phyloP scores from a whole-genome alignment of 2,113 vertebrate genomes.

The Semicossyphus pulcher region DNA sequence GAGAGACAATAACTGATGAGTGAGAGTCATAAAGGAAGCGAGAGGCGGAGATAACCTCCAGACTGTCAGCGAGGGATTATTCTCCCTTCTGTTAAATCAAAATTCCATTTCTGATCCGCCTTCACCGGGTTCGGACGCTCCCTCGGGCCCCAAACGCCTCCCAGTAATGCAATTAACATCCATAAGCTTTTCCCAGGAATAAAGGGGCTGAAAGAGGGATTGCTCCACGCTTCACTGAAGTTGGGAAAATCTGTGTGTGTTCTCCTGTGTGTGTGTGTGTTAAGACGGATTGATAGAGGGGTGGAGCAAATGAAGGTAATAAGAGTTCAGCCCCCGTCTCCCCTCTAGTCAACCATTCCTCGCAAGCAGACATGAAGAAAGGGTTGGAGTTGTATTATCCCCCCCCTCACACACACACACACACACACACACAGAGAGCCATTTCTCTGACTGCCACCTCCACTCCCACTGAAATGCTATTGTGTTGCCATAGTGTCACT shows the following conservation, averaged over 20 bases:
- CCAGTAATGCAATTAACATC: slow-evolving; percentile 83
- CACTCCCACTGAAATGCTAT: slow-evolving; percentile 27
- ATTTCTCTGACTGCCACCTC: slow-evolving; percentile 23
- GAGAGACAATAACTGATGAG: slow-evolving; percentile 1
- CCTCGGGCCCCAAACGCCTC: slow-evolving; percentile 45
- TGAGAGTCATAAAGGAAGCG: slow-evolving; percentile 20
- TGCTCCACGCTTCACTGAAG: slow-evolving; percentile 70
- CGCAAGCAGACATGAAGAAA: slow-evolving; percentile 36
- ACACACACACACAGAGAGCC: not conserved
- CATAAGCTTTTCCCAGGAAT: slow-evolving; percentile 77
- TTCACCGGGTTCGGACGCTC: slow-evolving; percentile 51
- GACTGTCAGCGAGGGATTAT: slow-evolving; percentile 74
- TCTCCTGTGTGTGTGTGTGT: slow-evolving; percentile 11
- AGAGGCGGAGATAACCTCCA: slow-evolving; percentile 60
- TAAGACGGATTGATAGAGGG: slow-evolving; percentile 63
- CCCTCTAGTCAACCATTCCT: slow-evolving; percentile 36
- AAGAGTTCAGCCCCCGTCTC: slow-evolving; percentile 35
- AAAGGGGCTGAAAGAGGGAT: slow-evolving; percentile 70
- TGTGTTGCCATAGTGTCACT: slow-evolving; percentile 46
- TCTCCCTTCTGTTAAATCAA: slow-evolving; percentile 73
- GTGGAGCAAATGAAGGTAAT: slow-evolving; percentile 59
- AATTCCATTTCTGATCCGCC: slow-evolving; percentile 77
- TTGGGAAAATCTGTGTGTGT: slow-evolving; percentile 52
- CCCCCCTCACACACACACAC: not conserved
- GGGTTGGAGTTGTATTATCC: slow-evolving; percentile 16